Evolutionary conservation across 2,888 invertebrate genomes (phyloP), one percentile per base, ranked within the genome.

Genomic region (Drosophila sordidula): DNA sequence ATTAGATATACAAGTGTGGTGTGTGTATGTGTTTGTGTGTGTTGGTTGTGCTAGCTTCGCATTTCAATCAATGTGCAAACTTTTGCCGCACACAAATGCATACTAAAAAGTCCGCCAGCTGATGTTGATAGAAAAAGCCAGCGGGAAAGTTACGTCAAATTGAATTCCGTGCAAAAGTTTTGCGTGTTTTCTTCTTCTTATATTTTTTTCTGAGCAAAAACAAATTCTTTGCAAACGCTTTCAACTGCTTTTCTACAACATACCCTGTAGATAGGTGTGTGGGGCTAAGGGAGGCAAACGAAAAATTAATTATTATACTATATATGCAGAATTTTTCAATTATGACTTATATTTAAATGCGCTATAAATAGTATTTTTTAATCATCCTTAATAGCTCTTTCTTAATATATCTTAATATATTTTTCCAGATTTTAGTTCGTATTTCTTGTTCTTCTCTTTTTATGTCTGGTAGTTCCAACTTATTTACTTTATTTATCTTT

Each of bases 41-140:
- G 42, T 39, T 14, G 41, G 29, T 1, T 54, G 12, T 34, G 39
- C 51, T 64, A 56, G 71, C 83, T 55, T 66, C 62, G 70, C 74
- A 80, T 87, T 82, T 89, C 87, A 87, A 89, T 82, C 81, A 83
- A 80, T 76, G 84, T 61, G 59, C 72, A 71, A 89, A 89, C 65
- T 84, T 82, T 78, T 64, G 47, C 47, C 56, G 38, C 61, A 38
- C 45, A 62, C 55, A 57, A 68, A 68, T 64, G 87, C 86, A 81
- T 82, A 80, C 80, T 83, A 83, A 87, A 85, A 89, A 85, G 79
- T 81, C 79, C 61, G 16, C 52, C 80, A 71, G 42, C 54, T 41
- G 68, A 64, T 67, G 82, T 82, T 78, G 74, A 87, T 80, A 51
- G 70, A 42, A 64, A 66, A 66, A 58, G 41, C 55, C 66, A 59